Evolutionary conservation across 2,888 invertebrate species (phyloP).

Genomic region (Sepiola atlantica): DNA sequence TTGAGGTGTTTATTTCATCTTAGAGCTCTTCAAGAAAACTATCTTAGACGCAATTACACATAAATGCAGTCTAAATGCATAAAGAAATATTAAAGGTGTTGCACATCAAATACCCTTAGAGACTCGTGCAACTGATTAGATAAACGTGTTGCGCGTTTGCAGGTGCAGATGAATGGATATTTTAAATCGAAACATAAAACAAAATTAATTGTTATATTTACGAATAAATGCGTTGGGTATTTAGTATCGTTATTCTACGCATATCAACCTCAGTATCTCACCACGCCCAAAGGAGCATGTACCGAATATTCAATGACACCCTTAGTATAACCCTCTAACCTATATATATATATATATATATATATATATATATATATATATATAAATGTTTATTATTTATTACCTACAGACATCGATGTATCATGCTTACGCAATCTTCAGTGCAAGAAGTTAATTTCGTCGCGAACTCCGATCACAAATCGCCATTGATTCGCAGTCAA

Average conservation of each 20-base stretch:
- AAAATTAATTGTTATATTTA: background rate
- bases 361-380: background rate
- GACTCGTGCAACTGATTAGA: background rate
- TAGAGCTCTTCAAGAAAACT: background rate
- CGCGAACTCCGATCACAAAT: too few relatives aligned
- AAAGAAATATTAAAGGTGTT: background rate
- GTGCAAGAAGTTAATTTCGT: too few relatives aligned
- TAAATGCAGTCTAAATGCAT: background rate
- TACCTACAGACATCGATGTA: too few relatives aligned
- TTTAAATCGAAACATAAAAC: background rate
- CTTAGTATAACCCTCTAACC: background rate
- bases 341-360: background rate
- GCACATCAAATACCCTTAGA: background rate
- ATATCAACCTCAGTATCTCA: background rate
- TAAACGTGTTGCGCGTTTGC: background rate
- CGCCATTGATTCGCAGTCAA: too few relatives aligned
- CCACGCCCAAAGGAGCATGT: background rate
- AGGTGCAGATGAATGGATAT: background rate
- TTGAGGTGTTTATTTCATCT: too few relatives aligned
- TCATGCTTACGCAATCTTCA: too few relatives aligned
- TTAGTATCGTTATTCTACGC: background rate
- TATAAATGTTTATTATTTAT: background rate
- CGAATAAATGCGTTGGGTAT: background rate
- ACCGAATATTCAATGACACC: background rate
- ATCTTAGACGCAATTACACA: background rate